phyloP scores from a whole-genome alignment of 2,113 vertebrate genomes.

The Bostrychus sinensis region DNA sequence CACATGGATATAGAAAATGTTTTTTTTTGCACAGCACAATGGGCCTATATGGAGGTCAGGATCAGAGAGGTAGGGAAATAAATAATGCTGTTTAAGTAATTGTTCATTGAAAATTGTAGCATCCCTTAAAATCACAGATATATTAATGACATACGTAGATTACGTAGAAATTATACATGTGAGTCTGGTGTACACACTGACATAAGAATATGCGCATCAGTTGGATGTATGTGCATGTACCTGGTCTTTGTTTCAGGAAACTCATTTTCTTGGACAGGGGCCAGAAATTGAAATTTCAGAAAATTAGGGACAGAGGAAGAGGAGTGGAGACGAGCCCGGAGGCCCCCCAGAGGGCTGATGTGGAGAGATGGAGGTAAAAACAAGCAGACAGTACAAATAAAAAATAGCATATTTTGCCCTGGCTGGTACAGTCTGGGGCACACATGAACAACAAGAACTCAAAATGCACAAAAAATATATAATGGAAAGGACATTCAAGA shows the following conservation, averaged over 20 bases:
- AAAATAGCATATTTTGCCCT: slow-evolving; percentile 14
- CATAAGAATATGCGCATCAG: background rate
- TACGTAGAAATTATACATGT: background rate
- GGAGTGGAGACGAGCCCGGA: slow-evolving; percentile 92
- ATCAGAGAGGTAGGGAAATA: too few species aligned
- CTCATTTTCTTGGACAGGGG: slow-evolving; percentile 94
- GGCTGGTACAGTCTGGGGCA: too few species aligned
- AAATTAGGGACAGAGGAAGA: slow-evolving; percentile 99
- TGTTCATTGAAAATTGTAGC: too few species aligned
- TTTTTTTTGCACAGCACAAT: too few species aligned
- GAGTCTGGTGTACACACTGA: background rate
- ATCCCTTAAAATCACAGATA: too few species aligned
- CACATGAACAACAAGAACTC: background rate
- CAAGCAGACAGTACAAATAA: slow-evolving; percentile 19
- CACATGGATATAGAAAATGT: too few species aligned
- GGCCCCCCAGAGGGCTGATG: slow-evolving; percentile 86
- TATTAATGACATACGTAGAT: too few species aligned
- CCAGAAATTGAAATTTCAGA: slow-evolving; percentile 99
- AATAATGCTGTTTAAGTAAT: too few species aligned
- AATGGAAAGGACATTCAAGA: slow-evolving; percentile 2
- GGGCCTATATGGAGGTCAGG: too few species aligned
- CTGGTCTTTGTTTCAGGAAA: slow-evolving; percentile 84
- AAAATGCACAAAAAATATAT: background rate
- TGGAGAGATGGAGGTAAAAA: slow-evolving; percentile 74
- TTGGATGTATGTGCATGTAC: slow-evolving; percentile 47